Evolutionary conservation across 2,888 invertebrate species (phyloP).

Genomic region (Drosophila birchii): DNA sequence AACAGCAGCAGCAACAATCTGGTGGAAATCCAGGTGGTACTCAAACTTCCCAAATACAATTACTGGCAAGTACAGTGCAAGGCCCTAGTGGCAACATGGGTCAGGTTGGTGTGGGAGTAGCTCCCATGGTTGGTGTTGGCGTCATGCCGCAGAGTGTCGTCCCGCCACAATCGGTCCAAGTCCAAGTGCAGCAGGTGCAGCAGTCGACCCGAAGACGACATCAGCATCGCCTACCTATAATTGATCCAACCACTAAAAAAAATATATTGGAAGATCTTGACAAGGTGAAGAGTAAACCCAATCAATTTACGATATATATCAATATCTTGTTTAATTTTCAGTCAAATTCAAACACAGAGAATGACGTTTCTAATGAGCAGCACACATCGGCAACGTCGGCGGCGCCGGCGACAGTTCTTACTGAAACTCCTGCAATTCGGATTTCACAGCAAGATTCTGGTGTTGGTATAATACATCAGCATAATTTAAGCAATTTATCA

Average conservation of each 20-base stretch:
- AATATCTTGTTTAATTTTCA: slow-evolving; percentile 22
- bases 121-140: slow-evolving; percentile 72
- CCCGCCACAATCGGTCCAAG: slow-evolving; percentile 57
- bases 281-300: slow-evolving; percentile 55
- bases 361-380: slow-evolving; percentile 67
- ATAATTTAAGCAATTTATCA: slow-evolving; percentile 29
- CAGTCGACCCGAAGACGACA: slow-evolving; percentile 77
- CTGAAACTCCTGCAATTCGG: slow-evolving; percentile 54
- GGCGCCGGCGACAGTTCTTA: slow-evolving; percentile 37
- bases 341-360: slow-evolving; percentile 64
- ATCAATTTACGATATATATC: not conserved
- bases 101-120: slow-evolving; percentile 76
- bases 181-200: slow-evolving; percentile 62
- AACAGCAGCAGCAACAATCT: slow-evolving; percentile 8
- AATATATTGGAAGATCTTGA: slow-evolving; percentile 83
- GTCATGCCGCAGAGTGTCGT: slow-evolving; percentile 68
- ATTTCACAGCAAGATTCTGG: slow-evolving; percentile 53
- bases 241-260: slow-evolving; percentile 85
- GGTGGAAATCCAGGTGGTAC: slow-evolving; percentile 57
- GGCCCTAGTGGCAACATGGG: slow-evolving; percentile 54
- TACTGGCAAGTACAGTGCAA: slow-evolving; percentile 75
- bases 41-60: slow-evolving; percentile 70
- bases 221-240: slow-evolving; percentile 84
- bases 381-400: slow-evolving; percentile 25
- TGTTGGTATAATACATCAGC: slow-evolving; percentile 21